Base-by-base conservation (phyloP, 2,797 vertebrate genomes). In the Chelidonichthys spinosus region DNA sequence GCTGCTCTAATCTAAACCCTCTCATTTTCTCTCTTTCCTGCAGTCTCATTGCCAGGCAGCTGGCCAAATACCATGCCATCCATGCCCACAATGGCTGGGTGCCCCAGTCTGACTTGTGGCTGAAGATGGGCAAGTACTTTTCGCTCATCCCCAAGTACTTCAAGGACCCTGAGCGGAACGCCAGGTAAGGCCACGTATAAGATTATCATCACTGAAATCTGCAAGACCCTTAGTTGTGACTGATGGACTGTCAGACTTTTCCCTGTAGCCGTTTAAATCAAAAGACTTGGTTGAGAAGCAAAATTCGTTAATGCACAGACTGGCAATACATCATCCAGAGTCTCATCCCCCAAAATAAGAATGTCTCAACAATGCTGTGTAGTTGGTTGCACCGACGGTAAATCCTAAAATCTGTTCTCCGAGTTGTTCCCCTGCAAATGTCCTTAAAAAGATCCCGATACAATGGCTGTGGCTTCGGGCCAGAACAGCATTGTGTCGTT, bases 21-120 rank as follows among this genome's bases (percentile, higher is more conserved):
- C 13, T 8, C 4, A 6, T 74, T 82, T 56, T 46, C 32, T 74
- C 1, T 67, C 40, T 68, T n/a, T 18, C 54, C 42, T 86, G 55
- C 82, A 99, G 98, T 84, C 95, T 98, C 10, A 99, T 99, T 90
- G 97, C 97, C 37, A 94, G 95, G 74, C 97, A 99, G 78, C 93
- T 99, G 87, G 98, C 98, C 75, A 99, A 98, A 94, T 98, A 99
- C 85, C 98, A 99, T 55, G 96, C 95, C 84, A 99, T 99, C 84
- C 98, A 99, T 83, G 98, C 98, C 33, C 98, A 99, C 82, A 99
- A 99, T 47, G 98, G 98, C 82, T 99, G 98, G 97, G 96, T 98
- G 70, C 98, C 98, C 7, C 97, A 97, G 85, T 97, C 98, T 47
- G 97, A 99, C 87, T 63, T 99, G 14, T 99, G 98, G 98, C 85